phyloP scores from a whole-genome alignment of 1,140 invertebrate species.

The Geopemphigus sp. region DNA sequence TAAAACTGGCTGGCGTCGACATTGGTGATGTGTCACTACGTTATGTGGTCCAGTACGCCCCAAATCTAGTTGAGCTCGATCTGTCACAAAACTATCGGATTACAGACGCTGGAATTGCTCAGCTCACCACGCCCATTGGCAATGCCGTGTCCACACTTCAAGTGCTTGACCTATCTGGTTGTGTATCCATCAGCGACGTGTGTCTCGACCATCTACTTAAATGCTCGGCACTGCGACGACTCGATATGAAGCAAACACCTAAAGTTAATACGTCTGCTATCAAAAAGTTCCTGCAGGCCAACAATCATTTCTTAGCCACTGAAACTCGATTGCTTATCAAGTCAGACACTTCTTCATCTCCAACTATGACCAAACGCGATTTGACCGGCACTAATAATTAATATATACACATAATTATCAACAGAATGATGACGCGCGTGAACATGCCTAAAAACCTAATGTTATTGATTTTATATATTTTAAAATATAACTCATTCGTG shows the following conservation, averaged over 20 bases:
- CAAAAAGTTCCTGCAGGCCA: conserved; percentile 66
- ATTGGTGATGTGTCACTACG: conserved; percentile 83
- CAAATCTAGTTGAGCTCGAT: conserved; percentile 71
- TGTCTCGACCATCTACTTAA: conserved; percentile 74
- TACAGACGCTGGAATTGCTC: conserved; percentile 84
- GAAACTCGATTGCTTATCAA: conserved; percentile 36
- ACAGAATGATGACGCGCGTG: too few species aligned
- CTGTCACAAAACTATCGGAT: conserved; percentile 82
- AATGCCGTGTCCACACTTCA: conserved; percentile 62
- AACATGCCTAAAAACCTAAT: too few species aligned
- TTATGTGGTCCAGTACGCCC: conserved; percentile 75
- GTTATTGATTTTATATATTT: too few species aligned
- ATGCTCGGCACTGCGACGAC: conserved; percentile 64
- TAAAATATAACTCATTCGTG: too few species aligned
- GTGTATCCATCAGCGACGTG: conserved; percentile 76
- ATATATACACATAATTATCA: too few species aligned
- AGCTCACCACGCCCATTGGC: conserved; percentile 68
- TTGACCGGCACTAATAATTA: background rate
- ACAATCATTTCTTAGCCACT: conserved; percentile 3
- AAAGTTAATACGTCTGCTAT: conserved; percentile 74
- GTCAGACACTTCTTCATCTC: background rate
- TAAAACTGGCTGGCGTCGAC: conserved; percentile 81
- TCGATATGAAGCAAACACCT: conserved; percentile 74
- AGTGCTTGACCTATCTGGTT: conserved; percentile 74
- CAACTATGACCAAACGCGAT: background rate